Base-by-base conservation (phyloP, 1,140 invertebrate genomes). In the Oscheius sp. region DNA sequence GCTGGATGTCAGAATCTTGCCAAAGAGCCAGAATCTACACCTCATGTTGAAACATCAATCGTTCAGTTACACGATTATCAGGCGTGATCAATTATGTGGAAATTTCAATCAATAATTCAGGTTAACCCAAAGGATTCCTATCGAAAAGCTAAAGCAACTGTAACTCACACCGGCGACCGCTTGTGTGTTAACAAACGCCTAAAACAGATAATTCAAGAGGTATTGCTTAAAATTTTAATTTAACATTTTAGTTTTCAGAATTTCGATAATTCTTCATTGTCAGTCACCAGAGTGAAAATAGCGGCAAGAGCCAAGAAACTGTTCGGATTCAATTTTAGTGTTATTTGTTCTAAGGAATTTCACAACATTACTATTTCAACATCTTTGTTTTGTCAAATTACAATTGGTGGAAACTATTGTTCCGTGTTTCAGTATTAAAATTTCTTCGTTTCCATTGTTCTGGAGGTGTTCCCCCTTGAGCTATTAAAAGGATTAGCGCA, bases 281-380 rank as follows among this genome's bases (percentile, higher is more conserved):
- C 7, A 13, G 7, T 13, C 7, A 55, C 67, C 2, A 58, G 45
- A 20, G 13, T 68, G 7, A 68, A 35, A 18, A 68, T 68, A 38
- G 35, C 49, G 3, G 20, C 34, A 42, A 38, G 36, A 34, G 67
- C 67, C 15, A 68, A 61, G 45, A 49, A 68, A 42, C 35, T 58
- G 32, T 68, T 68, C 36, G 67, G 67, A 13, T 68, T 59, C 23
- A 61, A 61, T 49, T 68, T 68, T 28, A 55, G 61, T 68, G 55
- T 68, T n/a, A 55, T 68, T n/a, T 68, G 67, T 23, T 15, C 49
- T 4, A 26, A 55, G 23, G 28, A 55, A 55, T 26, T 26, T 13
- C 28, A 20, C 23, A 55, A 7, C 7, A 20, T 55, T 23, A 13
- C 49, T 20, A 26, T 55, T 15, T 20, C 7, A 15, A 55, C 15